phyloP scores from a whole-genome alignment of 2,113 vertebrate species.

The Ploceus nigricollis region DNA sequence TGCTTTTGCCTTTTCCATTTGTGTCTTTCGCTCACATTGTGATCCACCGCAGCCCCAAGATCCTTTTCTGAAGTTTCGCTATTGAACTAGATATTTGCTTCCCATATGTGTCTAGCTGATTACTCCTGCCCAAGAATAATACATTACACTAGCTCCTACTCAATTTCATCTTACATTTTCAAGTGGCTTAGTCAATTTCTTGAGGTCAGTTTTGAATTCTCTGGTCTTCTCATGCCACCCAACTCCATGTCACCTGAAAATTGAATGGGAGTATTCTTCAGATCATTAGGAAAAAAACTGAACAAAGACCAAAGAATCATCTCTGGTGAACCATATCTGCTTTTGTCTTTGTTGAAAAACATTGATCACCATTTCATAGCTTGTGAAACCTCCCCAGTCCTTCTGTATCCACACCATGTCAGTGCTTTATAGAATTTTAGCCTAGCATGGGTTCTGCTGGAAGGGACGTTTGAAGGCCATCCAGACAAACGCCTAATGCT shows the following conservation, averaged over 20 bases:
- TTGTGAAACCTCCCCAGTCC: neutral
- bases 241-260: neutral
- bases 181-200: neutral
- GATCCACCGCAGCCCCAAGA: neutral
- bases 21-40: neutral
- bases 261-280: neutral
- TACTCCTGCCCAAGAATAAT: neutral
- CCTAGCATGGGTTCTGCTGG: neutral
- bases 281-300: neutral
- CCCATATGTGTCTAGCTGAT: neutral
- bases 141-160: neutral
- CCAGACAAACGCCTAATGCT: rapidly evolving
- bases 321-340: neutral
- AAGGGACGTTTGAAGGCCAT: neutral
- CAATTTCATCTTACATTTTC: neutral
- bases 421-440: neutral
- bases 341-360: neutral
- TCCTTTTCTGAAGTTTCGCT: neutral
- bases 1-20: neutral
- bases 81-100: neutral
- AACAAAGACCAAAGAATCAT: neutral
- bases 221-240: neutral
- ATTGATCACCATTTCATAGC: neutral
- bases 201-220: neutral
- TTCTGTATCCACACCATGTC: neutral